A percentile compares a stretch with the other conserved stretches of the same genome.
Conservation (phyloP, 2,113 vertebrate genomes). For the Nasalis larvatus region DNA sequence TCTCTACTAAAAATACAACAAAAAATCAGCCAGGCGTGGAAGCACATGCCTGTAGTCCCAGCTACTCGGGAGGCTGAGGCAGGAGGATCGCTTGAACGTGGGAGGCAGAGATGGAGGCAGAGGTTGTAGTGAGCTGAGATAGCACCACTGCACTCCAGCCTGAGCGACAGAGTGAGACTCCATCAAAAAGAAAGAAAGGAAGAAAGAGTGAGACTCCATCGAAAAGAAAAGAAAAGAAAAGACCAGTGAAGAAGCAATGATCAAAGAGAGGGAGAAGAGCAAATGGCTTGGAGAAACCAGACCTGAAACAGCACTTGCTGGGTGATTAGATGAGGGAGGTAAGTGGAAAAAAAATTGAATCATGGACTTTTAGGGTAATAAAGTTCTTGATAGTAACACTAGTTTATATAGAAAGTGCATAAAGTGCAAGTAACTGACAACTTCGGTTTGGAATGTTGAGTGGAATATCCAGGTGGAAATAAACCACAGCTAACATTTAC, state of each 20-base stretch:
- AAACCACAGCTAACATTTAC: not conserved
- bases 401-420: not conserved
- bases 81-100: too few relatives aligned
- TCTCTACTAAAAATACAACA: too few relatives aligned
- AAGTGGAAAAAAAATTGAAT: not conserved
- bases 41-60: too few relatives aligned
- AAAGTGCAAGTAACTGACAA: not conserved
- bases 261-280: not conserved
- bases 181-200: too few relatives aligned
- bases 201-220: too few relatives aligned
- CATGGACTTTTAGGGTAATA: not conserved
- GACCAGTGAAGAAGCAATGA: not conserved
- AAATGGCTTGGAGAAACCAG: conserved; percentile 10
- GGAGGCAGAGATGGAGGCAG: too few relatives aligned
- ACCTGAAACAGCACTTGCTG: not conserved
- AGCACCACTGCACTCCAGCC: too few relatives aligned
- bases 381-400: not conserved
- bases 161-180: too few relatives aligned
- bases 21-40: too few relatives aligned
- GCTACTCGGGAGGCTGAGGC: too few relatives aligned
- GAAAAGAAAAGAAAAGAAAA: not conserved
- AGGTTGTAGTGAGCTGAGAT: too few relatives aligned
- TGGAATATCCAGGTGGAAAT: not conserved
- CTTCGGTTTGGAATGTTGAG: not conserved
- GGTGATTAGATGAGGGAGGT: not conserved